These are phyloP conservation scores for Sebastiscus albofasciatus DNA, from an alignment of 2,797 vertebrate species.

Conservation along the genomic window DNA sequence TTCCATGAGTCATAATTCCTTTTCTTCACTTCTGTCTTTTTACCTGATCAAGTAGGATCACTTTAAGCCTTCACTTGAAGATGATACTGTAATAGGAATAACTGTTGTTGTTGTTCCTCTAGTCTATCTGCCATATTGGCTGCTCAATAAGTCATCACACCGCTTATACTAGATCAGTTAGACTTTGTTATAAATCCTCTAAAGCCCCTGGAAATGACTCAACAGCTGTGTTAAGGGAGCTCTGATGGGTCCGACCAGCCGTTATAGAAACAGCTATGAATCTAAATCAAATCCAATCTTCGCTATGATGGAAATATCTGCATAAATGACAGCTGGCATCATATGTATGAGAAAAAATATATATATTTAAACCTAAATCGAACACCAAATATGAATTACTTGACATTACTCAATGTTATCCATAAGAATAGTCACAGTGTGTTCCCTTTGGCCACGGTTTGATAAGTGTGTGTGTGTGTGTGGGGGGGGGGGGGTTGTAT, in stretches of 20 bases:
- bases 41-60: conserved; percentile 44
- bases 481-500: not conserved
- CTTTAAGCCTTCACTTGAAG: conserved; percentile 21
- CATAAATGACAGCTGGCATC: not conserved
- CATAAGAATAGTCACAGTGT: not conserved
- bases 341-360: not conserved
- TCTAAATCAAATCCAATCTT: not conserved
- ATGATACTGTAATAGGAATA: conserved; percentile 2
- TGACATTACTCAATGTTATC: conserved; percentile 9
- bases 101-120: conserved; percentile 11
- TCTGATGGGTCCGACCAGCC: not conserved
- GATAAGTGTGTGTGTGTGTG: not conserved
- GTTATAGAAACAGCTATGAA: not conserved
- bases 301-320: not conserved
- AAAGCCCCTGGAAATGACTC: conserved; percentile 21
- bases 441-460: not conserved
- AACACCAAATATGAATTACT: not conserved
- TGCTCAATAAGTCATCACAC: conserved; percentile 21
- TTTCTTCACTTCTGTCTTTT: conserved; percentile 17
- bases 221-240: not conserved
- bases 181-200: conserved; percentile 29
- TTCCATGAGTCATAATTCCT: conserved; percentile 44
- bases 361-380: not conserved
- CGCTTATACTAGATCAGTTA: conserved; percentile 38
- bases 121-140: conserved; percentile 17